phyloP scores from a whole-genome alignment of 2,888 invertebrate genomes.

The Entomobrya multifasciata region DNA sequence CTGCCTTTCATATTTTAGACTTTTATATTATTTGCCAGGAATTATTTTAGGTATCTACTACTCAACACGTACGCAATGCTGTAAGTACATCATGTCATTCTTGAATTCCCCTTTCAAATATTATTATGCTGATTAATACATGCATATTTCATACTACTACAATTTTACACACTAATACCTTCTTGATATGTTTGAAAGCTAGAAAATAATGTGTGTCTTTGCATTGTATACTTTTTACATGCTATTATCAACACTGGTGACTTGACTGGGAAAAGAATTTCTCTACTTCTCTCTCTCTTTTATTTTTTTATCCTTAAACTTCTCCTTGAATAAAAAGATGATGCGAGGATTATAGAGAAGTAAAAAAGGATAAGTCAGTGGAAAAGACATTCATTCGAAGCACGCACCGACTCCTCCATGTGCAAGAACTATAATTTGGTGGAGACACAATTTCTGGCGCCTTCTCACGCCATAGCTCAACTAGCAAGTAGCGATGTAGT shows the following conservation, averaged over 20 bases:
- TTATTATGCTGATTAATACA: background rate
- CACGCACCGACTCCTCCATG: constrained; percentile 78
- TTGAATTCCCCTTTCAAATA: no score
- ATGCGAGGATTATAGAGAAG: constrained; percentile 16
- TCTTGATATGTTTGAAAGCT: background rate
- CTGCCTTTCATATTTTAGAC: no score
- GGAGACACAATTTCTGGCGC: constrained; percentile 80
- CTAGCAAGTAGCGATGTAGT: background rate
- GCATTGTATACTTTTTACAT: background rate
- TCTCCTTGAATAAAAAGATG: constrained; percentile 29
- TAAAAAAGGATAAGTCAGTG: constrained; percentile 43
- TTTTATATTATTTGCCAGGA: no score
- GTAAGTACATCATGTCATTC: no score
- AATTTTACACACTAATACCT: constrained; percentile 37
- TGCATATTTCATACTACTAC: constrained; percentile 11
- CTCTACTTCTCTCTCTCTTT: constrained; percentile 6
- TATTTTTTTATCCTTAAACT: constrained; percentile 5
- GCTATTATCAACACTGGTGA: constrained; percentile 17
- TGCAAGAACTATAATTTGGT: constrained; percentile 80
- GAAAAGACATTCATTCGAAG: constrained; percentile 79
- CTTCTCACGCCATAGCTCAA: constrained; percentile 78
- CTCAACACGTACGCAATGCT: no score
- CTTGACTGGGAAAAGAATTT: constrained; percentile 41
- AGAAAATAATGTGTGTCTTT: background rate
- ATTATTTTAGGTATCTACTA: no score